Evolutionary conservation across 2,888 invertebrate genomes (phyloP).

Genomic region (Linyphia triangularis): DNA sequence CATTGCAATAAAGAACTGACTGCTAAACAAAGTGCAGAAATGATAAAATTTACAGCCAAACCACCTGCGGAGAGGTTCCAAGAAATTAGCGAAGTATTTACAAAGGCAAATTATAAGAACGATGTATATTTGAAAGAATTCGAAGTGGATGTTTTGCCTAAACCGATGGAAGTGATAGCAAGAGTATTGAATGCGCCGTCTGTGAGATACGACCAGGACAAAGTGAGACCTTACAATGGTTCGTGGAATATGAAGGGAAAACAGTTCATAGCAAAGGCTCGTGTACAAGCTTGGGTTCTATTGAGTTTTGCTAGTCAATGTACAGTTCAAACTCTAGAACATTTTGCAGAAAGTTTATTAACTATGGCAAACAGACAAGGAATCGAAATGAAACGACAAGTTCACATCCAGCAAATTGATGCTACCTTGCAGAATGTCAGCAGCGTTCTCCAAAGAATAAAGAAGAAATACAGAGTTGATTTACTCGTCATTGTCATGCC

Average conservation of each 20-base stretch:
- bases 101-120: neutral
- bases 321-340: neutral
- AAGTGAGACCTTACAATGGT: constrained; percentile 71
- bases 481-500: constrained; percentile 64
- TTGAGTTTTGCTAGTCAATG: constrained; percentile 54
- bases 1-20: constrained; percentile 72
- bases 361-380: constrained; percentile 48
- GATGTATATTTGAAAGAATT: constrained; percentile 70
- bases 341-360: constrained; percentile 47
- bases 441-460: constrained; percentile 14
- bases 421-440: neutral
- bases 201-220: constrained; percentile 52
- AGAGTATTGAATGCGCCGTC: constrained; percentile 73
- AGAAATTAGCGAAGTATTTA: constrained; percentile 32
- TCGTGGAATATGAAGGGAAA: constrained; percentile 73
- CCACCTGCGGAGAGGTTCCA: constrained; percentile 62
- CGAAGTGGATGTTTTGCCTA: constrained; percentile 59
- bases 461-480: constrained; percentile 20
- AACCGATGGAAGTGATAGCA: constrained; percentile 71
- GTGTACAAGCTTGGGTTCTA: constrained; percentile 57
- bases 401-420: constrained; percentile 25
- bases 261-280: constrained; percentile 66
- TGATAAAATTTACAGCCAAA: constrained; percentile 72
- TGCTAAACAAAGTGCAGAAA: constrained; percentile 69
- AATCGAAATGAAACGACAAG: constrained; percentile 37